These are phyloP conservation scores for Hybos culiciformis DNA, from an alignment of 2,888 invertebrate species.

Conservation along the genomic window DNA sequence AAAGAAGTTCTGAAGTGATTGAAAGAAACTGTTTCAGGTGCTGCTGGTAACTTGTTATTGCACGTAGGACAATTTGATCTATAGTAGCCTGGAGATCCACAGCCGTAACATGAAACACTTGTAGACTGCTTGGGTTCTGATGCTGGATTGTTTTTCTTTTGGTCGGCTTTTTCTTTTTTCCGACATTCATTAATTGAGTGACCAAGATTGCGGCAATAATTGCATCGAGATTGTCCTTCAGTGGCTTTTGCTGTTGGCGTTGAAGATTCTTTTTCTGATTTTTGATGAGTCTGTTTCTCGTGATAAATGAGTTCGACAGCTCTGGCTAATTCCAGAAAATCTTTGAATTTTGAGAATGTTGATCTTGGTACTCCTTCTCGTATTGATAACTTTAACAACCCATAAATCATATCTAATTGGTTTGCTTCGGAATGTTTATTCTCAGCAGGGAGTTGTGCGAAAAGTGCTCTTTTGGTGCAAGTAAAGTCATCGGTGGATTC, in stretches of 20 bases:
- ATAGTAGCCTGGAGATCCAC: too few relatives aligned
- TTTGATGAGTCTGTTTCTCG: background rate
- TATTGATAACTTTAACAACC: background rate
- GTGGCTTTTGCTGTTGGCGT: background rate
- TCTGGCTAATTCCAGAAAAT: background rate
- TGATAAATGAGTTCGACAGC: background rate
- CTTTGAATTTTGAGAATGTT: background rate
- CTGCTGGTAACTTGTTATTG: background rate
- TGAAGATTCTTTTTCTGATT: background rate
- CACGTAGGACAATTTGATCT: too few relatives aligned
- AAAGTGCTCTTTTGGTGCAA: too few relatives aligned
- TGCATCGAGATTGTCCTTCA: background rate
- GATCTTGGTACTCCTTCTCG: background rate
- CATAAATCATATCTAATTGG: too few relatives aligned
- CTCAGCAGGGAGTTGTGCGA: too few relatives aligned
- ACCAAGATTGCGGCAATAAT: background rate
- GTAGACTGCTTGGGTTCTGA: background rate
- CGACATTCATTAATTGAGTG: background rate
- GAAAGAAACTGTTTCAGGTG: slow-evolving; percentile 1
- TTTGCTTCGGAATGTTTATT: too few relatives aligned
- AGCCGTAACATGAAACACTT: too few relatives aligned
- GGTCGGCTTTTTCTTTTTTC: background rate
- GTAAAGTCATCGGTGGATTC: too few relatives aligned
- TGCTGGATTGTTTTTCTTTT: background rate
- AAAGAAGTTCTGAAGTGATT: slow-evolving; percentile 3